A percentile compares a stretch with the other conserved stretches of the same genome.
These are phyloP conservation scores for Plutella xylostella DNA, from an alignment of 2,888 invertebrate species.

Conservation along the genomic window DNA sequence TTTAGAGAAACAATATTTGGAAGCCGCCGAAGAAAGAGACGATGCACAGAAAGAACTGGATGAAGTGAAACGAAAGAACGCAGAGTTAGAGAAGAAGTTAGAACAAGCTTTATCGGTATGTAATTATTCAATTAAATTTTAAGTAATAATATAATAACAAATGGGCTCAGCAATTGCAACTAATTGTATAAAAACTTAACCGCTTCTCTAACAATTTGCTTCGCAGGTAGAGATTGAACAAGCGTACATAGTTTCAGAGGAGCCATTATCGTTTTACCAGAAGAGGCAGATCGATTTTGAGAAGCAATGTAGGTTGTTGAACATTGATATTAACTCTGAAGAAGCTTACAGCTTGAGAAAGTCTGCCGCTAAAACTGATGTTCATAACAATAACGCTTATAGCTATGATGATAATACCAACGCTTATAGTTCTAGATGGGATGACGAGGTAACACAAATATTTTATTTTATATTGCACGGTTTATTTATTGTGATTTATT, in stretches of 20 bases:
- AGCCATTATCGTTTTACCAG: conserved; percentile 58
- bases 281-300: conserved; percentile 58
- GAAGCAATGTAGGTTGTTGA: conserved; percentile 58
- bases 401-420: conserved; percentile 24
- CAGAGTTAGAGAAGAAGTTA: conserved; percentile 81
- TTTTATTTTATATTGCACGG: too few species aligned
- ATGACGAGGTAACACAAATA: conserved; percentile 19
- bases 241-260: conserved; percentile 40
- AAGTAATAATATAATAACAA: too few species aligned
- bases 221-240: not conserved
- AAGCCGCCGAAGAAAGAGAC: conserved; percentile 81
- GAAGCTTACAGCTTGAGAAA: conserved; percentile 45
- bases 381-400: too few species aligned
- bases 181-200: not conserved
- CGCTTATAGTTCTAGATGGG: conserved; percentile 36
- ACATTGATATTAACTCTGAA: conserved; percentile 48
- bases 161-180: not conserved
- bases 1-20: conserved; percentile 82
- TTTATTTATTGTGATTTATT: too few species aligned
- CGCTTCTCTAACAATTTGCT: conserved; percentile 4
- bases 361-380: conserved; percentile 24
- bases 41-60: conserved; percentile 80
- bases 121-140: too few species aligned
- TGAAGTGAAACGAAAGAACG: conserved; percentile 82
- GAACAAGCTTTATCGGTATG: conserved; percentile 74